Evolutionary conservation across 2,113 vertebrate species (phyloP).

Genomic region (Vulpes ferrilata): DNA sequence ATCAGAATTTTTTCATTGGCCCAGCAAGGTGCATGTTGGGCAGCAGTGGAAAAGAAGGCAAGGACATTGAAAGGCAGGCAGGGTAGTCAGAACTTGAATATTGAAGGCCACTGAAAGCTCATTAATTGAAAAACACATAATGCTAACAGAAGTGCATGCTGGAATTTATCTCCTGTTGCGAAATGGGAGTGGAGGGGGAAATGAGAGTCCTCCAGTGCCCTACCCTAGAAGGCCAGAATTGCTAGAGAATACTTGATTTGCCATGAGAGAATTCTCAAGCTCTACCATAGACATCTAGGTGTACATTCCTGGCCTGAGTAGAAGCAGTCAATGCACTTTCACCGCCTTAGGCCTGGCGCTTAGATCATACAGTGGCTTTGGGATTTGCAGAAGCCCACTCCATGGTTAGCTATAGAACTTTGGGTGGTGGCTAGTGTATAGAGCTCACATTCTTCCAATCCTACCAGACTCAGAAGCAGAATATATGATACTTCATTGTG

Average conservation of each 20-base stretch:
- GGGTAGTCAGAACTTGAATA: neutral
- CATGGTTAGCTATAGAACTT: neutral
- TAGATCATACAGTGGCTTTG: neutral
- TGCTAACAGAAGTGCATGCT: neutral
- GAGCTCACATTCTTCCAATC: neutral
- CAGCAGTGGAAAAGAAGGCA: neutral
- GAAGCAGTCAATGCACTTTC: neutral
- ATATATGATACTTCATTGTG: neutral
- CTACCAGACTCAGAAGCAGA: neutral
- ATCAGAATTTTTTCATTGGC: neutral
- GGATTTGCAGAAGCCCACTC: neutral
- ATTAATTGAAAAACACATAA: neutral
- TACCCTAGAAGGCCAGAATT: neutral
- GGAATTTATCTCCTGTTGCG: neutral
- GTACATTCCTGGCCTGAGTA: neutral
- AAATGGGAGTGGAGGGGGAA: constrained; percentile 34
- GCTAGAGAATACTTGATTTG: neutral
- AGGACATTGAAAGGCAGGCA: neutral
- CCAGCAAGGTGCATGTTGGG: neutral
- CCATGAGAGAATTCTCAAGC: neutral
- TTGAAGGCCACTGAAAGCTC: neutral
- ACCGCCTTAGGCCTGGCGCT: neutral
- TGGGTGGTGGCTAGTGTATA: neutral
- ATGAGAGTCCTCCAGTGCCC: neutral
- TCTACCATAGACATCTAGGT: neutral